Evolutionary conservation across 2,113 vertebrate genomes (phyloP).

Genomic region (Lepisosteus osseus): DNA sequence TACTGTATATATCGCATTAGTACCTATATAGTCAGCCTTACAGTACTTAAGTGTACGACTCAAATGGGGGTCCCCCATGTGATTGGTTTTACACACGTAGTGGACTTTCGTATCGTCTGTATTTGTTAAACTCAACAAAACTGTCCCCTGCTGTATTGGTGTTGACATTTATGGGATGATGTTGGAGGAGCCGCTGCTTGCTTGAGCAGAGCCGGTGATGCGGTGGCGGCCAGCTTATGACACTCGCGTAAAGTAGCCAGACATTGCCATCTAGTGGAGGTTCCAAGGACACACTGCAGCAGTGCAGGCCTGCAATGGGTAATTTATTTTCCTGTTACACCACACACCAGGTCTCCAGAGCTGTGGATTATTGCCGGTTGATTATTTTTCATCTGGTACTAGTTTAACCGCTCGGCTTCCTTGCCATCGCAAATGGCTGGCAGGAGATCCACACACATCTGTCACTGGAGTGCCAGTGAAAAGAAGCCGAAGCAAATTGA

Average conservation of each 20-base stretch:
- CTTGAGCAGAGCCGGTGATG: constrained; percentile 74
- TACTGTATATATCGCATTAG: constrained; percentile 20
- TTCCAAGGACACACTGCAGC: constrained; percentile 25
- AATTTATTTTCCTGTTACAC: constrained; percentile 6
- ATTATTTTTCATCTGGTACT: constrained; percentile 20
- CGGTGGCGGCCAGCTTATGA: constrained; percentile 86
- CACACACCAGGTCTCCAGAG: constrained; percentile 8
- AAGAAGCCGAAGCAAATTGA: constrained; percentile 1
- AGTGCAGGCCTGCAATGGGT: background rate
- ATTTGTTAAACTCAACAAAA: constrained; percentile 93
- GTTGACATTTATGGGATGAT: constrained; percentile 97
- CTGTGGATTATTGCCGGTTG: constrained; percentile 11
- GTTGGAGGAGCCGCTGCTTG: constrained; percentile 85
- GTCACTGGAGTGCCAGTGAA: constrained; percentile 2
- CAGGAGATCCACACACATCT: background rate
- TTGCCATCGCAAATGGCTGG: background rate
- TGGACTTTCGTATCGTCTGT: constrained; percentile 90
- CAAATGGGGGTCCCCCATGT: constrained; percentile 77
- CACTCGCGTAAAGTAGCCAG: constrained; percentile 63
- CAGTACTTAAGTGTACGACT: constrained; percentile 77
- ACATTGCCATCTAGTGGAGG: constrained; percentile 88
- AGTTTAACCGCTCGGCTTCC: constrained; percentile 1
- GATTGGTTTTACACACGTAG: constrained; percentile 92
- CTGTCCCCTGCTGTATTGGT: constrained; percentile 91
- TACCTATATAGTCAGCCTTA: constrained; percentile 50